Evolutionary conservation across 2,888 invertebrate genomes (phyloP).

Genomic region (Sesia apiformis): DNA sequence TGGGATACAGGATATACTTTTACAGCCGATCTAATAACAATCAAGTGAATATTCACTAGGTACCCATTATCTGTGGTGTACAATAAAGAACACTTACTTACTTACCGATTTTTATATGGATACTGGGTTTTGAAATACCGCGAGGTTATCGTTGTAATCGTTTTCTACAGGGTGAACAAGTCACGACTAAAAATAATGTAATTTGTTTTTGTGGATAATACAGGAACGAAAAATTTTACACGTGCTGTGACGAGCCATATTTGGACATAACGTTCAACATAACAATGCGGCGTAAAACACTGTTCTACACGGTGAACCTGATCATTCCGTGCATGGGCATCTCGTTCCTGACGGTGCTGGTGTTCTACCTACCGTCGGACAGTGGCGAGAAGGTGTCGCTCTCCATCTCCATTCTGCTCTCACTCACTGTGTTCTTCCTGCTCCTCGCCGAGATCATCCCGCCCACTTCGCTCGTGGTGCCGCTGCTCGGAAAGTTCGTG

Average conservation of each 20-base stretch:
- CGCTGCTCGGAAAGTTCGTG: slow-evolving; percentile 94
- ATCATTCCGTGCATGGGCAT: slow-evolving; percentile 98
- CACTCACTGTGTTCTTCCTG: slow-evolving; percentile 97
- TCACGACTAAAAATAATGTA: background rate
- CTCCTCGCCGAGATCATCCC: slow-evolving; percentile 77
- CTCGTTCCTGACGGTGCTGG: slow-evolving; percentile 96
- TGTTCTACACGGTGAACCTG: slow-evolving; percentile 97
- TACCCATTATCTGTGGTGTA: no score
- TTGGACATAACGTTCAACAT: slow-evolving; percentile 98
- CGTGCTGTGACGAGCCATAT: slow-evolving; percentile 97
- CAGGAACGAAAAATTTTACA: slow-evolving; percentile 95
- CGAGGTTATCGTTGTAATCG: no score
- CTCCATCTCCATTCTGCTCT: slow-evolving; percentile 95
- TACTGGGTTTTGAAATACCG: no score
- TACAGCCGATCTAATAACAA: no score
- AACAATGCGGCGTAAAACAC: slow-evolving; percentile 95
- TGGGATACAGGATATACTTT: no score
- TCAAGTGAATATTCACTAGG: no score
- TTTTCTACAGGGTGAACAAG: no score
- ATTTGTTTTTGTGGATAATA: slow-evolving; percentile 14
- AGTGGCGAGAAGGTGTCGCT: slow-evolving; percentile 99
- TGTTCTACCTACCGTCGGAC: slow-evolving; percentile 97
- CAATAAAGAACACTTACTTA: no score
- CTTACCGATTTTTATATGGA: no score
- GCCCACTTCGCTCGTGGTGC: slow-evolving; percentile 94